Conservation (phyloP, 1,140 invertebrate genomes). For the Drosophila paulistorum region DNA sequence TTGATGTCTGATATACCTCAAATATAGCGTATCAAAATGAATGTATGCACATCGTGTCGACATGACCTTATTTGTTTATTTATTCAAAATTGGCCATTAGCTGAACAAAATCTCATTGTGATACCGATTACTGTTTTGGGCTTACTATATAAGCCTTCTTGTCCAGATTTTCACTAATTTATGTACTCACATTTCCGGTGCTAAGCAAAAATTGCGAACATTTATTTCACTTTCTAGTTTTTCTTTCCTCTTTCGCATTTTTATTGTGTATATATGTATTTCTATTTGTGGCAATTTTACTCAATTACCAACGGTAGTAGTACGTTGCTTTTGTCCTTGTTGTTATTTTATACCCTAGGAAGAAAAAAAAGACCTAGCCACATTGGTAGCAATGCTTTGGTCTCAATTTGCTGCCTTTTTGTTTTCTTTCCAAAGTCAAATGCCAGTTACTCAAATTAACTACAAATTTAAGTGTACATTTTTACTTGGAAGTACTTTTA, state of each 20-base stretch:
- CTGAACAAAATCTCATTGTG: background rate
- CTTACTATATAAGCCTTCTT: background rate
- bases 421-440: too few relatives aligned
- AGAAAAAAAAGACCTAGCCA: background rate
- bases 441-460: background rate
- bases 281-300: slow-evolving; percentile 59
- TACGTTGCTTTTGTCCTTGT: slow-evolving; percentile 18
- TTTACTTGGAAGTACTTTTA: too few relatives aligned
- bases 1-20: too few relatives aligned
- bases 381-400: background rate
- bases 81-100: slow-evolving; percentile 5
- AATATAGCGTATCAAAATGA: too few relatives aligned
- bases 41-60: too few relatives aligned
- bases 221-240: background rate
- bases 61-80: slow-evolving; percentile 1
- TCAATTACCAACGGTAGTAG: slow-evolving; percentile 61
- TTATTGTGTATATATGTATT: slow-evolving; percentile 13
- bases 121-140: background rate
- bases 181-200: slow-evolving; percentile 33
- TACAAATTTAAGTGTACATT: background rate
- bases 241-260: slow-evolving; percentile 2
- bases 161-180: background rate
- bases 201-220: slow-evolving; percentile 3
- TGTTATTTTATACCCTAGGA: slow-evolving; percentile 4
- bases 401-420: background rate